These are phyloP conservation scores for Indri indri DNA, from an alignment of 2,113 vertebrate genomes.

Conservation along the genomic window DNA sequence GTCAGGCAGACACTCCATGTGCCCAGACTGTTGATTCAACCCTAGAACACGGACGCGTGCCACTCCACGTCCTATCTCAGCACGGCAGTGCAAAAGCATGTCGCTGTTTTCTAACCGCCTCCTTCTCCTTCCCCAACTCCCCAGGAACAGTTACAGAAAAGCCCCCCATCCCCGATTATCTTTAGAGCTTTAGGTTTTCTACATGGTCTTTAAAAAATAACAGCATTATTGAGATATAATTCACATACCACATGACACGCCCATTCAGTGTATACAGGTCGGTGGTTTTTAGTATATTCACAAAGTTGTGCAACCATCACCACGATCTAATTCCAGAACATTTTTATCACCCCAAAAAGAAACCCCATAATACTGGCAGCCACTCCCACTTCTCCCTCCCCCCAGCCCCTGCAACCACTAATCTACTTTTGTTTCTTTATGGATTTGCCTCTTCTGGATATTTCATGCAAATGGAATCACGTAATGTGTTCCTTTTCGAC, in stretches of 20 bases:
- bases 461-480: background rate
- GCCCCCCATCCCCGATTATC: background rate
- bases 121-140: accelerated
- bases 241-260: background rate
- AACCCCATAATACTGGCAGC: background rate
- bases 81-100: accelerated
- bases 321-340: background rate
- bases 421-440: background rate
- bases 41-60: accelerated
- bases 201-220: background rate
- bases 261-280: too few species aligned
- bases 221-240: background rate
- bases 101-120: accelerated
- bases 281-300: background rate
- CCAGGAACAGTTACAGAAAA: accelerated
- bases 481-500: accelerated
- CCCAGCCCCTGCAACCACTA: background rate
- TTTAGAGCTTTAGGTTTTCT: background rate
- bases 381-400: too few species aligned
- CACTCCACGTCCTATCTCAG: accelerated
- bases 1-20: accelerated
- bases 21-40: accelerated
- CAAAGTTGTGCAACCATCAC: background rate
- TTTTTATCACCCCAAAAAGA: background rate
- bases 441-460: background rate